Percentiles rank a stretch among this genome's conserved stretches.
Evolutionary conservation across 2,113 vertebrate genomes (phyloP).

Genomic region (Phrynosoma blainvillii): DNA sequence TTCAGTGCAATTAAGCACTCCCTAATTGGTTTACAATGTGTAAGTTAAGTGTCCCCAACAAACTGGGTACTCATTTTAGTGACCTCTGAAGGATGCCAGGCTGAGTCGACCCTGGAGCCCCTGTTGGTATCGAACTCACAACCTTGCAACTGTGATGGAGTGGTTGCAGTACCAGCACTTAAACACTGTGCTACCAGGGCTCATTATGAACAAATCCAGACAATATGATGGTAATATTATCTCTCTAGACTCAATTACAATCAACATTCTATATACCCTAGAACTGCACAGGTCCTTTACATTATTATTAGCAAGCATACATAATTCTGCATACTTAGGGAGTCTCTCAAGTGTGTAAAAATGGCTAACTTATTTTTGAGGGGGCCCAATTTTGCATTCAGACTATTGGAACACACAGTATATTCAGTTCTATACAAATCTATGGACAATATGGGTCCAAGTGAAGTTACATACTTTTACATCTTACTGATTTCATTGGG

Average conservation of each 20-base stretch:
- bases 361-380: not conserved
- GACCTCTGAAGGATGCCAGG: too few relatives aligned
- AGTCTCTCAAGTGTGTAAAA: not conserved
- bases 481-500: not conserved
- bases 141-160: too few relatives aligned
- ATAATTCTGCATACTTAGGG: not conserved
- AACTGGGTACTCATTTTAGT: too few relatives aligned
- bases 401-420: not conserved
- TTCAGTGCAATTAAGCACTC: too few relatives aligned
- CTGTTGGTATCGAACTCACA: too few relatives aligned
- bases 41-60: too few relatives aligned
- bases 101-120: too few relatives aligned
- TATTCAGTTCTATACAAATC: not conserved
- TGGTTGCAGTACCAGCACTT: too few relatives aligned
- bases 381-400: not conserved
- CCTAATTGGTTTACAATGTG: too few relatives aligned
- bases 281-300: not conserved
- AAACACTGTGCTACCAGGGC: too few relatives aligned
- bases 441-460: too few relatives aligned
- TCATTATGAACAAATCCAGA: too few relatives aligned
- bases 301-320: not conserved
- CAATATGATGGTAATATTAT: not conserved
- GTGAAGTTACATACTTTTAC: not conserved
- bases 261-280: not conserved
- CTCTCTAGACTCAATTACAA: not conserved